phyloP scores from a whole-genome alignment of 1,140 invertebrate genomes.

The Trachymyrmex septentrionalis region DNA sequence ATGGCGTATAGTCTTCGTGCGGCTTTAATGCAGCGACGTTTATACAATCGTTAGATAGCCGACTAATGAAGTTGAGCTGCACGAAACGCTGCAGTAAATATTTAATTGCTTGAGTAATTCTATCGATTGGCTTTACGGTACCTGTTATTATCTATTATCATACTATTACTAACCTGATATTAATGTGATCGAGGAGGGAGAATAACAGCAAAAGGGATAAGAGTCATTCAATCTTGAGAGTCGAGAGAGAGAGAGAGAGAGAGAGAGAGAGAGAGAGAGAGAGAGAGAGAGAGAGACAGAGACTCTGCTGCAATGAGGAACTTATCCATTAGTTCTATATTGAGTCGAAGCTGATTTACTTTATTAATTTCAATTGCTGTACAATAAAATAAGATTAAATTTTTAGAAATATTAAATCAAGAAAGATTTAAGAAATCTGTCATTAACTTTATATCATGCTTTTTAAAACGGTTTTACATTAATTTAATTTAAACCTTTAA shows the following conservation, averaged over 20 bases:
- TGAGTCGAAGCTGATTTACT: background rate
- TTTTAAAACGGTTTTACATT: background rate
- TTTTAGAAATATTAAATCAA: background rate
- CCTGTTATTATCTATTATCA: constrained; percentile 25
- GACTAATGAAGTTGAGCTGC: constrained; percentile 47
- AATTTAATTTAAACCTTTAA: background rate
- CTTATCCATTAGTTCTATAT: background rate
- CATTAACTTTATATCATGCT: background rate
- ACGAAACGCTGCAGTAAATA: constrained; percentile 42
- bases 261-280: too few species aligned
- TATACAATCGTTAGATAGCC: constrained; percentile 27
- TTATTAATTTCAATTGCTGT: background rate
- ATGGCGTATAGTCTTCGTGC: constrained; percentile 3
- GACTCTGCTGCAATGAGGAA: background rate
- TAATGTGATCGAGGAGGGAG: background rate
- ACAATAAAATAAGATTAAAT: background rate
- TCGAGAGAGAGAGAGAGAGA: too few species aligned
- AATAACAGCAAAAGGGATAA: background rate
- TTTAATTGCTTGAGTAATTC: constrained; percentile 37
- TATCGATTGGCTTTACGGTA: constrained; percentile 28
- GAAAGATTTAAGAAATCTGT: background rate
- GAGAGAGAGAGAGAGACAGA: background rate
- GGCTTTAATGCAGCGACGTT: constrained; percentile 20
- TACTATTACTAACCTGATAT: background rate
- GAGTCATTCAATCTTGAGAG: constrained; percentile 7